Evolutionary conservation across 2,113 vertebrate genomes (phyloP).

Genomic region (Tetrax tetrax): DNA sequence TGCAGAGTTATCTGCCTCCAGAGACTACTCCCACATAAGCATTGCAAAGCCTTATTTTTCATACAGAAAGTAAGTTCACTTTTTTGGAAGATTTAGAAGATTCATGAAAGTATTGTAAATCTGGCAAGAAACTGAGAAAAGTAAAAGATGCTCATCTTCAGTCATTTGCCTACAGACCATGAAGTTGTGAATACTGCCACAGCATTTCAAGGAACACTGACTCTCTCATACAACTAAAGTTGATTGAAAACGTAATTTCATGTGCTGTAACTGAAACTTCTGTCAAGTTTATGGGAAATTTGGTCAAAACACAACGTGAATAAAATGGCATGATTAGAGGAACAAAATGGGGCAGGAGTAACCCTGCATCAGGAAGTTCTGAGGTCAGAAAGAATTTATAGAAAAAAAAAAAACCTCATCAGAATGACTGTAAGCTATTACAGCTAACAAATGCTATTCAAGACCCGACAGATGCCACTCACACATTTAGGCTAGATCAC

Average conservation of each 20-base stretch:
- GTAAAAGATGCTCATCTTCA: background rate
- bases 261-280: background rate
- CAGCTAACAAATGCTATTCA: background rate
- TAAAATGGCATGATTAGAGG: rapidly evolving
- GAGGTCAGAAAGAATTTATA: background rate
- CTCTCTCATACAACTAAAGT: background rate
- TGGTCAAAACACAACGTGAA: background rate
- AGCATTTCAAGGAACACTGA: background rate
- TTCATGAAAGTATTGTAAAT: background rate
- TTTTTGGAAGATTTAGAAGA: background rate
- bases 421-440: background rate
- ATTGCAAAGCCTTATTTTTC: background rate
- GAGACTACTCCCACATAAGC: background rate
- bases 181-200: background rate
- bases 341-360: background rate
- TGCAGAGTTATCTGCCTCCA: background rate
- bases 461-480: background rate
- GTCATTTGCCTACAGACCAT: background rate
- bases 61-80: background rate
- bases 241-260: background rate
- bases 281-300: background rate
- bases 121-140: background rate
- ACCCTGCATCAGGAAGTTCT: background rate
- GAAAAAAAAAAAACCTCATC: too few species aligned
- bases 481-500: background rate